Percentiles rank a stretch among this genome's conserved stretches.
These are phyloP conservation scores for Listronotus oregonensis DNA, from an alignment of 1,140 invertebrate genomes.

Conservation along the genomic window DNA sequence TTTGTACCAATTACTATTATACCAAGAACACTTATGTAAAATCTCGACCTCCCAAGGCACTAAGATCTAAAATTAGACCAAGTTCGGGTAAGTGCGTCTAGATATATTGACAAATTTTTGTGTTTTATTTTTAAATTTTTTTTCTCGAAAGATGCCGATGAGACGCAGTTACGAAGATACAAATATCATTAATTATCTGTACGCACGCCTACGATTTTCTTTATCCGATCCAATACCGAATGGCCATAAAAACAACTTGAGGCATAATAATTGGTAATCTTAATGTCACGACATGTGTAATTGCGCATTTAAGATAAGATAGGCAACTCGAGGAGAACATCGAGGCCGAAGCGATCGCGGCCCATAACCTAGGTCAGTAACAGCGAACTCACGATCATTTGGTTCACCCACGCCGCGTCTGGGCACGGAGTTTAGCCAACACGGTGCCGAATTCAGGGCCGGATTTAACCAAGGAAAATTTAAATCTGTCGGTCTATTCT, in stretches of 20 bases:
- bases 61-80: too few relatives aligned
- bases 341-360: conserved; percentile 37
- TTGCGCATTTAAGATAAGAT: conserved; percentile 46
- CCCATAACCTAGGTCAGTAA: conserved; percentile 42
- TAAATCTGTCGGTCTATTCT: too few relatives aligned
- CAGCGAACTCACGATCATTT: conserved; percentile 32
- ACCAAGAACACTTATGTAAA: too few relatives aligned
- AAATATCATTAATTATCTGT: not conserved
- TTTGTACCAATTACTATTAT: too few relatives aligned
- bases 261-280: conserved; percentile 37
- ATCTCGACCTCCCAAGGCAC: too few relatives aligned
- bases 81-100: too few relatives aligned
- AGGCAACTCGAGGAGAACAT: conserved; percentile 25
- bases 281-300: conserved; percentile 47
- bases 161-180: too few relatives aligned
- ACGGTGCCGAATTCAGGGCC: conserved; percentile 30
- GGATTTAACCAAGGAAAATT: conserved; percentile 4
- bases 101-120: too few relatives aligned
- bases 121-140: too few relatives aligned
- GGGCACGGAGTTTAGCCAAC: conserved; percentile 32
- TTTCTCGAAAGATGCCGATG: too few relatives aligned
- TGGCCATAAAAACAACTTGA: conserved; percentile 22
- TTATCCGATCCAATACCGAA: conserved; percentile 24
- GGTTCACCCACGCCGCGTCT: conserved; percentile 37
- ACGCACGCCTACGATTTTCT: conserved; percentile 23